phyloP scores from a whole-genome alignment of 2,113 vertebrate species.

The Sula dactylatra region DNA sequence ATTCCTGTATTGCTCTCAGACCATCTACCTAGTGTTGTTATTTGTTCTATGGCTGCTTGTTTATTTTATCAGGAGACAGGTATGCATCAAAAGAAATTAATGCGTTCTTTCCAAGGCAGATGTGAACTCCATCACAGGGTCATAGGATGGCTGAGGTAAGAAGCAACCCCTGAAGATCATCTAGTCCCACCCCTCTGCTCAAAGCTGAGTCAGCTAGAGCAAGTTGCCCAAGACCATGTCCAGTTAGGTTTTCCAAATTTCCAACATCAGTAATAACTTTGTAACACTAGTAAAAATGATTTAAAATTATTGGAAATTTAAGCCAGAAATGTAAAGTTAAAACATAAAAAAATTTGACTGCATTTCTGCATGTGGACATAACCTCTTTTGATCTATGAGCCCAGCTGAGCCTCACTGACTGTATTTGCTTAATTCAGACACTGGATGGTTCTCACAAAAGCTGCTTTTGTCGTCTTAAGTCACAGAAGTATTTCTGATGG shows the following conservation, averaged over 20 bases:
- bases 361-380: background rate
- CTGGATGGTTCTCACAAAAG: background rate
- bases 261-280: background rate
- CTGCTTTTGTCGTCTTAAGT: background rate
- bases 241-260: background rate
- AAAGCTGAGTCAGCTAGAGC: background rate
- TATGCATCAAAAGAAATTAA: background rate
- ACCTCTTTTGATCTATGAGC: background rate
- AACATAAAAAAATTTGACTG: background rate
- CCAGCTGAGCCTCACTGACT: background rate
- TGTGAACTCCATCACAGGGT: background rate
- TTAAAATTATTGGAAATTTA: background rate
- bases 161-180: background rate
- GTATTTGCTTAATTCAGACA: background rate
- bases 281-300: background rate
- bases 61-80: background rate
- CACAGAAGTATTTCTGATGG: background rate
- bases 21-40: background rate
- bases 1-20: background rate
- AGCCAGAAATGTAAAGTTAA: background rate
- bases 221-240: background rate
- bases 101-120: background rate
- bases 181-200: background rate
- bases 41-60: background rate
- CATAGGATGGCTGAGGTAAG: background rate